Evolutionary conservation across 2,888 invertebrate species (phyloP).

Genomic region (Perithous albicinctus): DNA sequence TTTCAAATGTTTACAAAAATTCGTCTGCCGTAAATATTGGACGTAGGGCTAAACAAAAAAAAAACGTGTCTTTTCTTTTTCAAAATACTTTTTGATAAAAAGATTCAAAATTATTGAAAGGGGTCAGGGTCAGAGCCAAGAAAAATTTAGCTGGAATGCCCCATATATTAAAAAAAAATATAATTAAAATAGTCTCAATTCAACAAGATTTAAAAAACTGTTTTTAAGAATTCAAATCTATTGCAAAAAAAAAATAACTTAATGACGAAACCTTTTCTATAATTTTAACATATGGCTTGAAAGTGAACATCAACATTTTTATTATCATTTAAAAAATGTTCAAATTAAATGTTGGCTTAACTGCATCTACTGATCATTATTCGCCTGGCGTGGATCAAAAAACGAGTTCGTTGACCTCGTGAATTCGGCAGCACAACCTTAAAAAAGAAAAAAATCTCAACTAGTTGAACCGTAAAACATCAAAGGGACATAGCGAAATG

Average conservation of each 20-base stretch:
- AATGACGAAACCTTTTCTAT: neutral
- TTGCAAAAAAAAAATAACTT: neutral
- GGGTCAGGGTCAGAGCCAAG: too few species aligned
- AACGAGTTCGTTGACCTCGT: conserved; percentile 30
- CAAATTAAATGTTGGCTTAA: neutral
- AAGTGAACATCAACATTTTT: neutral
- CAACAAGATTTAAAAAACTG: neutral
- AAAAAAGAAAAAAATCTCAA: neutral
- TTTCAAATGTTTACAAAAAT: too few species aligned
- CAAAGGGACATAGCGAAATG: conserved; percentile 27
- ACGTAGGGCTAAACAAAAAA: too few species aligned
- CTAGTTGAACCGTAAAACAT: conserved; percentile 20
- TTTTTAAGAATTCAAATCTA: too few species aligned
- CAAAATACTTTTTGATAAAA: too few species aligned
- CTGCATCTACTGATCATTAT: neutral
- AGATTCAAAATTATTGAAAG: too few species aligned
- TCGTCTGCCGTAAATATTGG: too few species aligned
- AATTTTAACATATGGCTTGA: neutral
- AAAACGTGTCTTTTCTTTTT: too few species aligned
- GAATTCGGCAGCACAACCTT: neutral
- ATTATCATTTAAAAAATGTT: neutral
- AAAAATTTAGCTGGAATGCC: too few species aligned
- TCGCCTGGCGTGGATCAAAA: neutral
- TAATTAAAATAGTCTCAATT: neutral
- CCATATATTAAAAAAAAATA: conserved; percentile 6